Conservation (phyloP, 2,797 vertebrate genomes). For the Allochrocebus solatus region DNA sequence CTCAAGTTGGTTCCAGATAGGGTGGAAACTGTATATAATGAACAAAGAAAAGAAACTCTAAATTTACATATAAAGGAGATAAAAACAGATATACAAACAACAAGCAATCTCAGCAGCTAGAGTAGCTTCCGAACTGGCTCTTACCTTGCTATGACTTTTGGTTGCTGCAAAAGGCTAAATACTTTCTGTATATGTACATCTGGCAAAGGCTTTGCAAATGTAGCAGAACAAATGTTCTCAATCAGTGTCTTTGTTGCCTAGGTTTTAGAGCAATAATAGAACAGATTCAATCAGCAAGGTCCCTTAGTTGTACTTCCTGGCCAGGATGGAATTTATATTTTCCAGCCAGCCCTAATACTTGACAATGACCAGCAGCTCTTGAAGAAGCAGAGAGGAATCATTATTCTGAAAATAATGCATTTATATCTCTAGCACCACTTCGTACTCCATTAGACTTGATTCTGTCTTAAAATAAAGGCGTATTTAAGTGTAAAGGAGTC, state of each 20-base stretch:
- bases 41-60: constrained; percentile 47
- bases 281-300: constrained; percentile 28
- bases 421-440: constrained; percentile 11
- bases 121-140: constrained; percentile 55
- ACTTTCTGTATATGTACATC: constrained; percentile 53
- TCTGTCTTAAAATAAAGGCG: constrained; percentile 24
- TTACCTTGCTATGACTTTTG: constrained; percentile 59
- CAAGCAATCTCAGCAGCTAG: not conserved
- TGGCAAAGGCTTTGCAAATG: constrained; percentile 58
- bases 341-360: constrained; percentile 10
- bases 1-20: not conserved
- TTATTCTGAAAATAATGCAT: constrained; percentile 36
- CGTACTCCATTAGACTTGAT: not conserved
- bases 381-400: constrained; percentile 28
- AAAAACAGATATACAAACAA: constrained; percentile 1
- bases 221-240: constrained; percentile 51
- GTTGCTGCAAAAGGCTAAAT: constrained; percentile 47
- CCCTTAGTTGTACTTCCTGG: constrained; percentile 19
- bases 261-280: constrained; percentile 36
- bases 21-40: not conserved
- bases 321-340: constrained; percentile 50
- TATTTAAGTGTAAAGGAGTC: not conserved
- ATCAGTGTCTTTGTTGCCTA: constrained; percentile 31
- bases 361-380: not conserved
- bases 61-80: not conserved